Evolutionary conservation across 2,113 vertebrate species (phyloP).

Genomic region (Pedetes capensis): DNA sequence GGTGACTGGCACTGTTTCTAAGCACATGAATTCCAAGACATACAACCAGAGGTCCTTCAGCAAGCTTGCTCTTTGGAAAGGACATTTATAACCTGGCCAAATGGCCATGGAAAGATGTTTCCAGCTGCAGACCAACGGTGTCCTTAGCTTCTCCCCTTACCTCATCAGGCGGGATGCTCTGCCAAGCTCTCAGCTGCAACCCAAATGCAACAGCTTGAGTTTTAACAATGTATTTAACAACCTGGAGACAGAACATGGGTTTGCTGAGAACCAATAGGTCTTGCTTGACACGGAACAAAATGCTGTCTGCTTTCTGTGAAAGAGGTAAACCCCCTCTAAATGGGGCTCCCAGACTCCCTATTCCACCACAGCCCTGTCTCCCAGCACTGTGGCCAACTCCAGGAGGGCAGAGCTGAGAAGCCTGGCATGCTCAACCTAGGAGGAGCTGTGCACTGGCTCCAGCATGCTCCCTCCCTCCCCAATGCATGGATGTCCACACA

Average conservation of each 20-base stretch:
- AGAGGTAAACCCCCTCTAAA: not conserved
- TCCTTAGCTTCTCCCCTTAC: conserved; percentile 73
- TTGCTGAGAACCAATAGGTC: conserved; percentile 49
- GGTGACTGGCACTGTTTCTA: conserved; percentile 49
- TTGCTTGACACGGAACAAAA: conserved; percentile 19
- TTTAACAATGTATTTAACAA: conserved; percentile 69
- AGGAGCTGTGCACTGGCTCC: not conserved
- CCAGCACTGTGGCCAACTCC: not conserved
- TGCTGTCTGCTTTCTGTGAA: not conserved
- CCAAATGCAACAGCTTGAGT: conserved; percentile 57
- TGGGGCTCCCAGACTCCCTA: not conserved
- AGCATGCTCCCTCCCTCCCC: not conserved
- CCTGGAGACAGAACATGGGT: conserved; percentile 66
- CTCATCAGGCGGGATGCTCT: conserved; percentile 59
- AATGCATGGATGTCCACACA: not conserved
- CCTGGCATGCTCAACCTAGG: not conserved
- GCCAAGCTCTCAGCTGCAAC: conserved; percentile 71
- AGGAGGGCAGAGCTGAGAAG: not conserved
- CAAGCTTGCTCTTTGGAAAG: conserved; percentile 63
- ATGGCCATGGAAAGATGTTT: conserved; percentile 65
- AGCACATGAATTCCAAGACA: conserved; percentile 67
- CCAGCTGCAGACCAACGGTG: conserved; percentile 61
- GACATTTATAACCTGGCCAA: conserved; percentile 67
- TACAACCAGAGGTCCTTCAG: conserved; percentile 53
- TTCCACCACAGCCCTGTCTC: not conserved